Evolutionary conservation across 2,797 vertebrate species (phyloP).

Genomic region (Monodelphis domestica): DNA sequence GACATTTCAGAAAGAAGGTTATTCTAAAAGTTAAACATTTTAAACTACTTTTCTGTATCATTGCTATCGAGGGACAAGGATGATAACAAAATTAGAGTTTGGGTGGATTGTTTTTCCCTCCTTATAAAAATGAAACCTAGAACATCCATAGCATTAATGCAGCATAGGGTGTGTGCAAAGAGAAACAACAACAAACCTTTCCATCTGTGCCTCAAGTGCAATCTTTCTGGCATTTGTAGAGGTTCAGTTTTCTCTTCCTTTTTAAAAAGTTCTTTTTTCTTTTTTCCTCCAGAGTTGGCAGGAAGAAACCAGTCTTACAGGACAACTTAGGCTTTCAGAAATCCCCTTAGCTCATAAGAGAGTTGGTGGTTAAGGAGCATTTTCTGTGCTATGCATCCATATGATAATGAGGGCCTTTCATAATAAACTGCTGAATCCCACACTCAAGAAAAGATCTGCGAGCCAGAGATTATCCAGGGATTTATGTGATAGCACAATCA

Average conservation of each 20-base stretch:
- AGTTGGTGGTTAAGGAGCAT: conserved; percentile 5
- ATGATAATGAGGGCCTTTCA: background rate
- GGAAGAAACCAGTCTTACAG: background rate
- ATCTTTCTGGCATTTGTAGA: rapidly evolving
- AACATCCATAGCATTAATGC: conserved; percentile 28
- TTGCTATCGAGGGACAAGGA: conserved; percentile 59
- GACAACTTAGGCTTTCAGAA: background rate
- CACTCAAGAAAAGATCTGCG: background rate
- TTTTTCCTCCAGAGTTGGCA: background rate
- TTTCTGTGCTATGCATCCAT: background rate
- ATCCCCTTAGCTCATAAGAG: background rate
- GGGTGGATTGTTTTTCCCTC: background rate
- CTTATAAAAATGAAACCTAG: conserved; percentile 9
- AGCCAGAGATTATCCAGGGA: background rate
- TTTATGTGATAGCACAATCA: conserved; percentile 21
- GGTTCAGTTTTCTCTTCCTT: background rate
- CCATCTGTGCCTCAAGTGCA: background rate
- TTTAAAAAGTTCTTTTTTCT: background rate
- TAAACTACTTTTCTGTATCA: conserved; percentile 65
- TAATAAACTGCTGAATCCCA: background rate
- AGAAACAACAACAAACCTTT: background rate
- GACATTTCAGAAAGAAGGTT: conserved; percentile 66
- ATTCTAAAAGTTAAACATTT: conserved; percentile 74
- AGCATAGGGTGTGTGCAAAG: background rate
- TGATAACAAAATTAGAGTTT: conserved; percentile 57